Base-by-base conservation (phyloP, 2,888 invertebrate genomes). In the Lepidochrysops patricia region DNA sequence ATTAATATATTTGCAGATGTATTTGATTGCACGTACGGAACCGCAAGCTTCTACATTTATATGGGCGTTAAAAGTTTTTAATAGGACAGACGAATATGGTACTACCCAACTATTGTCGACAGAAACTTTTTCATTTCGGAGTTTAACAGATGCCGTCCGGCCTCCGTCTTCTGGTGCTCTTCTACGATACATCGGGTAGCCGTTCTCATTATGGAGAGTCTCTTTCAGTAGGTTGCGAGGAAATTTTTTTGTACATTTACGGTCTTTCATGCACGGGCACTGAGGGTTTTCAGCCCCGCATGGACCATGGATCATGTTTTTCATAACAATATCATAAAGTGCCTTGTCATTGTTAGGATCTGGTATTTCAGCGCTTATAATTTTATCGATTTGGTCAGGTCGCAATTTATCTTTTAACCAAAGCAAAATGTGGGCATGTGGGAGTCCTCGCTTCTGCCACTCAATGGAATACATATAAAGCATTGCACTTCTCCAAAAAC, bases 211-310 rank as follows among this genome's bases (percentile, higher is more conserved):
- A 3, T 48, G 43, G 1, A 48, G 19, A 12, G 48, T 57, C 23
- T 49, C 48, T 35, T 2, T 13, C 2, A 26, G 25, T 13, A 57
- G 3, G 2, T 35, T 19, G 4, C 35, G 57, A 2, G 48, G 57
- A 49, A 3, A 32, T 48, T 57, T 58, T 67, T 71, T 71, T 0
- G 65, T 62, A 32, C 68, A 71, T 57, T 62, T 63, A 0, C 64
- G 56, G 3, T 71, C 58, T 37, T 64, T 63, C 69, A 71, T 71
- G 62, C 70, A 71, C 0, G 70, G 70, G 0, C 63, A 62, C 3
- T 32, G 27, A 0, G 37, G 49, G 49, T 73, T 71, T n/a, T 58
- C 4, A 6, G 60, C 25, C 2, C 69, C 70, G 35, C 71, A 73
- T 5, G 72, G 72, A 27, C 69, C 68, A 27, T 65, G 64, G 9